Evolutionary conservation across 92 coral and sea anemone species (phyloP).

Genomic region (Palythoa grandiflora): DNA sequence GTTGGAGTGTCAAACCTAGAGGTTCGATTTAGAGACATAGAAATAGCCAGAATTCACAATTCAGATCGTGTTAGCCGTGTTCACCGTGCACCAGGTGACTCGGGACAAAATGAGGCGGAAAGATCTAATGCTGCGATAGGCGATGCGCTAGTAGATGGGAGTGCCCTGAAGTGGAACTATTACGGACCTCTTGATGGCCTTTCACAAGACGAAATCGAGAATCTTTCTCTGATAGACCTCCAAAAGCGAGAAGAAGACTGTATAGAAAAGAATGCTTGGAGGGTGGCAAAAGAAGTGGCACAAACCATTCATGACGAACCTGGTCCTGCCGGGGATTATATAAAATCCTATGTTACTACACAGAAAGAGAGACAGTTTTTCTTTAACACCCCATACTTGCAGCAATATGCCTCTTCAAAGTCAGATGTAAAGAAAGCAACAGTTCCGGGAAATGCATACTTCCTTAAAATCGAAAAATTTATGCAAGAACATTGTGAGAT

Average conservation of each 20-base stretch:
- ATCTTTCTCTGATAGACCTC: constrained; percentile 29
- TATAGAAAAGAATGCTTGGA: constrained; percentile 53
- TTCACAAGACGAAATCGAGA: constrained; percentile 45
- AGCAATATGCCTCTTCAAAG: constrained; percentile 63
- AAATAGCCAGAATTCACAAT: constrained; percentile 33
- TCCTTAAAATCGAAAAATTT: constrained; percentile 49
- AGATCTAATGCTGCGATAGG: constrained; percentile 46
- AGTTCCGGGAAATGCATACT: constrained; percentile 58
- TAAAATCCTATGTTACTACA: constrained; percentile 53
- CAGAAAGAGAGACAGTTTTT: constrained; percentile 45
- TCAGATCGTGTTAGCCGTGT: constrained; percentile 5
- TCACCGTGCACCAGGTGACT: constrained; percentile 42
- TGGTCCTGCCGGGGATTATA: constrained; percentile 58
- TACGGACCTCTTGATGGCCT: constrained; percentile 47
- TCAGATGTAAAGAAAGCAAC: constrained; percentile 49
- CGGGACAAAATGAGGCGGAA: constrained; percentile 36
- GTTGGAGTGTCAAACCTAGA: constrained; percentile 57
- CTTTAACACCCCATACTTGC: constrained; percentile 51
- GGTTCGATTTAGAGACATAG: constrained; percentile 45
- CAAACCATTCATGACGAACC: constrained; percentile 56
- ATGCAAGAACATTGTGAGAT: constrained; percentile 54
- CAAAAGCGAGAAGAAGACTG: constrained; percentile 40
- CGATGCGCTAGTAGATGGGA: constrained; percentile 24
- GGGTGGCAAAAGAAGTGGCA: constrained; percentile 38
- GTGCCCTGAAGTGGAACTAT: constrained; percentile 39